Percentiles rank a stretch among this genome's conserved stretches.
These are phyloP conservation scores for Merops nubicus DNA, from an alignment of 2,113 vertebrate genomes.

Conservation along the genomic window DNA sequence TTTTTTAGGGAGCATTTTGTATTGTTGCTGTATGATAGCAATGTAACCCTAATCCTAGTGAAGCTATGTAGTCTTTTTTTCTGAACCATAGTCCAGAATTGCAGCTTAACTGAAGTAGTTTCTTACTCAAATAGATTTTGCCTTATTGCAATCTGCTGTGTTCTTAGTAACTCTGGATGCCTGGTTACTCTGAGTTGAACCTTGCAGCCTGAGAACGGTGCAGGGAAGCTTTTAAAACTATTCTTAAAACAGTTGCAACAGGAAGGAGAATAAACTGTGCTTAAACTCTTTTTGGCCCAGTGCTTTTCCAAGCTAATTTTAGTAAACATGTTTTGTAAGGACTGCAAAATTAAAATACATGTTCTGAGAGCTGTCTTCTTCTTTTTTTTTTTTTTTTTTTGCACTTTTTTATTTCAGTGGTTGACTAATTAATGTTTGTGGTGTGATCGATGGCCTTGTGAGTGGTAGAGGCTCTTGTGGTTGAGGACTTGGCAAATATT, in stretches of 20 bases:
- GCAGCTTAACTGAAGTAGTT: background rate
- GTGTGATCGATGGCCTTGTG: background rate
- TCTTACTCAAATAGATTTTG: background rate
- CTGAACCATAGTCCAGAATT: background rate
- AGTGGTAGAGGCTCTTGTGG: background rate
- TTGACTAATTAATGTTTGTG: slow-evolving; percentile 41
- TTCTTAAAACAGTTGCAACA: background rate
- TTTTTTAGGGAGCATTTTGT: background rate
- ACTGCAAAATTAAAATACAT: background rate
- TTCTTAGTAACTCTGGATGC: background rate
- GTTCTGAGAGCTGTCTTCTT: background rate
- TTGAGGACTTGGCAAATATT: background rate
- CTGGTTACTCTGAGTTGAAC: background rate
- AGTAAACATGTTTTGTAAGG: background rate
- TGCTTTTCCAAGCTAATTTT: slow-evolving; percentile 16
- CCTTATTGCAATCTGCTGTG: background rate
- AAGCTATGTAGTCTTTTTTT: background rate
- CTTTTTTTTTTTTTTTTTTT: background rate
- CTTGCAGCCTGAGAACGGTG: background rate
- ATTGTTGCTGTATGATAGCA: background rate
- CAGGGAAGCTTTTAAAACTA: background rate
- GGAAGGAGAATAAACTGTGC: slow-evolving; percentile 2
- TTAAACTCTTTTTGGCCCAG: background rate
- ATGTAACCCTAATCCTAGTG: background rate
- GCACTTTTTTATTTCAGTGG: background rate